A percentile compares a stretch with the other conserved stretches of the same genome.
Evolutionary conservation across 2,888 invertebrate species (phyloP).

Genomic region (Xestobium rufovillosum): DNA sequence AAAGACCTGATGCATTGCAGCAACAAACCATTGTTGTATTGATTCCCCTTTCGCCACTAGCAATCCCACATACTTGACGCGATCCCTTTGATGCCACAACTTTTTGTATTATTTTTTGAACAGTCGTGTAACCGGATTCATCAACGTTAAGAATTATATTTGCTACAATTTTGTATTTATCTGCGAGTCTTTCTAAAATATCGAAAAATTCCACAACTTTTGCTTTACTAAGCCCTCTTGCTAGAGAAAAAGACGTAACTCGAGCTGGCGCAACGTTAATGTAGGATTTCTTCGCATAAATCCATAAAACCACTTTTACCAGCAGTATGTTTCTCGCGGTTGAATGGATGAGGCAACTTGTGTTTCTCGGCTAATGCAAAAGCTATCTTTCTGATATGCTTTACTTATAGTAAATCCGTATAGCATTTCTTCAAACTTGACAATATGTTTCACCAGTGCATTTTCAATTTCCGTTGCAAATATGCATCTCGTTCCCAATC

Average conservation of each 20-base stretch:
- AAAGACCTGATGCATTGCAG: too few relatives aligned
- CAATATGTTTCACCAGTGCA: too few relatives aligned
- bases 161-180: slow-evolving; percentile 15
- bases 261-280: slow-evolving; percentile 17
- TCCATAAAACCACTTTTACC: slow-evolving; percentile 22
- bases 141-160: slow-evolving; percentile 19
- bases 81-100: too few relatives aligned
- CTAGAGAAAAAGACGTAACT: too few relatives aligned
- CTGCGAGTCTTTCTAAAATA: slow-evolving; percentile 16
- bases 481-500: too few relatives aligned
- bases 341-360: slow-evolving; percentile 17
- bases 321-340: slow-evolving; percentile 18
- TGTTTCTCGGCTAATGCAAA: slow-evolving; percentile 21
- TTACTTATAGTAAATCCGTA: too few relatives aligned
- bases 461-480: too few relatives aligned
- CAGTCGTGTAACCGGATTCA: slow-evolving; percentile 18
- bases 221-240: slow-evolving; percentile 18
- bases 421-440: too few relatives aligned
- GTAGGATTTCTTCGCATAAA: slow-evolving; percentile 20
- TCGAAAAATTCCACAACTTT: slow-evolving; percentile 20
- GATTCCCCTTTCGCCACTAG: too few relatives aligned
- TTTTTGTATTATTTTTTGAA: too few relatives aligned
- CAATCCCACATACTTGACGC: too few relatives aligned
- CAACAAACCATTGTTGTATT: too few relatives aligned
- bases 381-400: slow-evolving; percentile 20